Evolutionary conservation across 1,140 invertebrate species (phyloP), one percentile per base, ranked within the genome.

Genomic region (Drosophila obscura): DNA sequence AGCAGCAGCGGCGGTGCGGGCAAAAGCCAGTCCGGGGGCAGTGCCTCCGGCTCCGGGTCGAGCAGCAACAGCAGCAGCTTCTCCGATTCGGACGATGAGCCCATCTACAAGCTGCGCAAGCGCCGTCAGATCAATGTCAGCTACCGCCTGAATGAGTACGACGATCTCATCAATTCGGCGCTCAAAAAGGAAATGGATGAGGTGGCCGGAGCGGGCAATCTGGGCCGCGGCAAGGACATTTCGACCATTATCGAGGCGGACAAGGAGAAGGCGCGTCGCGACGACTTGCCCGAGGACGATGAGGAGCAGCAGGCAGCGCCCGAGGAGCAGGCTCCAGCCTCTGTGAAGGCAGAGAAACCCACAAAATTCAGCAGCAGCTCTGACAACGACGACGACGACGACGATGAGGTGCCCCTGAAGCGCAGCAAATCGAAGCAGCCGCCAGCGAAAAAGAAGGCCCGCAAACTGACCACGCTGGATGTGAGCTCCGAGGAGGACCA

Each of bases 151-250:
- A 97, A 97, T 87, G 97, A 98, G 90, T 99, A 97, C 92, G 98
- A 99, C 92, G 96, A 98, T 15, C 94, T 99, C 77, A 99, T 99
- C 49, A 96, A 97, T 87, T 97, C 96, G 50, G 98, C 98, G 11
- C 96, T 98, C 59, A 95, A 97, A 92, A 95, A 96, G 61, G 95
- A 96, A 82, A 94, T 96, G 68, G 94, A 96, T 41, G 94, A 94
- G 7, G 95, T 95, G 2, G 94, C 94, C 24, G 95, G 95, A 16
- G 95, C 95, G 3, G 96, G 96, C 0, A 96, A 96, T 92, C 94
- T 96, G 74, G 96, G 96, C 5, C 93, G 96, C 39, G 97, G 97
- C 0, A 98, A 98, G 91, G 97, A 98, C 88, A 98, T 98, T 61
- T 95, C 95, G 9, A 97, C 96, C 35, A 97, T 97, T 62, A 95